phyloP scores from a whole-genome alignment of 2,113 vertebrate genomes.

The Fregetta grallaria region DNA sequence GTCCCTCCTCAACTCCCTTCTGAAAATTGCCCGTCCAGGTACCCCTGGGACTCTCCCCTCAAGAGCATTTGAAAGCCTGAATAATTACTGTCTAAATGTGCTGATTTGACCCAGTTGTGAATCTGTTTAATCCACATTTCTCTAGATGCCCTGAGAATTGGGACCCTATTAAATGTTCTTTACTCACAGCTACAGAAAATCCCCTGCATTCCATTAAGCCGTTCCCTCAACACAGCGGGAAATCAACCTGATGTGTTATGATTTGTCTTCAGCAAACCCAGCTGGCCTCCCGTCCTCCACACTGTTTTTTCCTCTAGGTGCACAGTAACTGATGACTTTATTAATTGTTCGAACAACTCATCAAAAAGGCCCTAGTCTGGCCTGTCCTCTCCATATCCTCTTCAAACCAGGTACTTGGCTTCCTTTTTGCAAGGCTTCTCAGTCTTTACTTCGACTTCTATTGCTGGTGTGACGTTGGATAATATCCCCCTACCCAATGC shows the following conservation, averaged over 20 bases:
- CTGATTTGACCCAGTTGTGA: conserved; percentile 65
- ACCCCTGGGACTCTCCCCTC: conserved; percentile 16
- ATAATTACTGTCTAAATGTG: conserved; percentile 60
- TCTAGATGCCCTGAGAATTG: conserved; percentile 65
- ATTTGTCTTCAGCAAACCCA: conserved; percentile 46
- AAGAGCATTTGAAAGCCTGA: conserved; percentile 9
- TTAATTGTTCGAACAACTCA: neutral
- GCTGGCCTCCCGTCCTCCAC: neutral
- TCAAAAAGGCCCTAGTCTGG: neutral
- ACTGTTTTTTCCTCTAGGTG: neutral
- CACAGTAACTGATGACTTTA: conserved; percentile 4
- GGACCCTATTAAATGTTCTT: conserved; percentile 59
- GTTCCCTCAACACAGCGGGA: conserved; percentile 8
- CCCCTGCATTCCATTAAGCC: conserved; percentile 46
- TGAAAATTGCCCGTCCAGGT: neutral
- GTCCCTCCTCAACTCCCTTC: neutral
- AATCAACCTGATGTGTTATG: neutral
- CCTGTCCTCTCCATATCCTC: neutral
- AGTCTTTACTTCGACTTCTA: neutral
- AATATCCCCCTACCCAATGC: neutral
- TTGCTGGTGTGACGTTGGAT: neutral
- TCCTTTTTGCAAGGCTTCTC: neutral
- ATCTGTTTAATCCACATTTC: conserved; percentile 63
- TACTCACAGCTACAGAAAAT: conserved; percentile 63
- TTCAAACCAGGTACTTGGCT: neutral